phyloP scores from a whole-genome alignment of 2,888 invertebrate species.

The Microctonus hyperodae region DNA sequence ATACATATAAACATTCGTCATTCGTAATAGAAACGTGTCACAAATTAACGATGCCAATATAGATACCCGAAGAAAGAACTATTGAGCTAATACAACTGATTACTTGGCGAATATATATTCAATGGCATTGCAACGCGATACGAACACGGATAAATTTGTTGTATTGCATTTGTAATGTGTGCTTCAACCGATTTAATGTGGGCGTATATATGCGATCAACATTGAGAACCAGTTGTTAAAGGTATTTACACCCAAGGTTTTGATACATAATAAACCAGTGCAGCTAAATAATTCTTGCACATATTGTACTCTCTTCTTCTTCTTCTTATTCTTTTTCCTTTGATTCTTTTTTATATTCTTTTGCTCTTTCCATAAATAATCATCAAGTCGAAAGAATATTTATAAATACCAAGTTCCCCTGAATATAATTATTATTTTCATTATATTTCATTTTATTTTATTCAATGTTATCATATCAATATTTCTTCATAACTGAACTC shows the following conservation, averaged over 20 bases:
- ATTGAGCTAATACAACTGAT: constrained; percentile 10
- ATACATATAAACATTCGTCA: constrained; percentile 9
- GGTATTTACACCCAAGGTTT: constrained; percentile 15
- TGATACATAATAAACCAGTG: not conserved
- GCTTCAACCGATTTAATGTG: not conserved
- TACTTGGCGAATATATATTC: not conserved
- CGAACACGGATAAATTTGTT: constrained; percentile 6
- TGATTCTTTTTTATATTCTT: not conserved
- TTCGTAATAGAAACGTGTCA: constrained; percentile 4
- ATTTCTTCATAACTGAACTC: not conserved
- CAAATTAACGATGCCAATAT: not conserved
- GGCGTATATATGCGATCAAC: not conserved
- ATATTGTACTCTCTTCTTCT: not conserved
- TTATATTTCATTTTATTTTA: not conserved
- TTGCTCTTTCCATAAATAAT: not conserved
- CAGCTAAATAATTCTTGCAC: not conserved
- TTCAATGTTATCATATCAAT: not conserved
- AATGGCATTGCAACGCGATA: constrained; percentile 16
- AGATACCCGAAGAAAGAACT: constrained; percentile 7
- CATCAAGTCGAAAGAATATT: not conserved
- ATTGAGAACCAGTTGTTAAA: constrained; percentile 5
- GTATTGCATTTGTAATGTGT: not conserved
- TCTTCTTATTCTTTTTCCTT: not conserved
- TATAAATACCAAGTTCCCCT: not conserved
- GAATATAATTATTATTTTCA: not conserved